These are phyloP conservation scores for Spicauda simplicius DNA, from an alignment of 2,888 invertebrate genomes.

Conservation along the genomic window DNA sequence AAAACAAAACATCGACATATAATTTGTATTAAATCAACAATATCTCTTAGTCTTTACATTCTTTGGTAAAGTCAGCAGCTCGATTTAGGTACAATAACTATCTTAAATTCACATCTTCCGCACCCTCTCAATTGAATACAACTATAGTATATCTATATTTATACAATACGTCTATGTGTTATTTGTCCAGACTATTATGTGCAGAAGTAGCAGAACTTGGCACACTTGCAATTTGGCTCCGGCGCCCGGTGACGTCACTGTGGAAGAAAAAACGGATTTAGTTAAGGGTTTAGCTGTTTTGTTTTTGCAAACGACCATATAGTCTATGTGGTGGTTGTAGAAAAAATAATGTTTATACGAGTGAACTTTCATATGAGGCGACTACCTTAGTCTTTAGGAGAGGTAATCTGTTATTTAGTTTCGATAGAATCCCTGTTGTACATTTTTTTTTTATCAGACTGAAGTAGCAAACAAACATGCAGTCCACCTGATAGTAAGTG, in stretches of 20 bases:
- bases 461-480: no score
- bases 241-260: constrained; percentile 80
- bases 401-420: no score
- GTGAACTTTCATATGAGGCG: no score
- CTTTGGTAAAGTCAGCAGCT: constrained; percentile 79
- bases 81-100: constrained; percentile 69
- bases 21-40: constrained; percentile 85
- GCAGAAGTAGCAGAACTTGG: constrained; percentile 69
- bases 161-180: constrained; percentile 62
- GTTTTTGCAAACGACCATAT: no score
- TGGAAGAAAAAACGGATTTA: constrained; percentile 42
- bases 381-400: no score
- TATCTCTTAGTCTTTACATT: constrained; percentile 80
- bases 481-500: no score
- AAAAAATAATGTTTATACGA: no score
- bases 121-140: constrained; percentile 62
- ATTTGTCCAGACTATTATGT: constrained; percentile 70
- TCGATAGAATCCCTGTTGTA: no score
- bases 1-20: constrained; percentile 72
- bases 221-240: constrained; percentile 67
- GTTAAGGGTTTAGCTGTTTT: not conserved
- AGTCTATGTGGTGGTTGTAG: no score
- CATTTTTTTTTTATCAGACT: no score
- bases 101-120: constrained; percentile 70
- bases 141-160: constrained; percentile 61